A percentile compares a stretch with the other conserved stretches of the same genome.
Evolutionary conservation across 2,888 invertebrate genomes (phyloP).

Genomic region (Trichacis sp.): DNA sequence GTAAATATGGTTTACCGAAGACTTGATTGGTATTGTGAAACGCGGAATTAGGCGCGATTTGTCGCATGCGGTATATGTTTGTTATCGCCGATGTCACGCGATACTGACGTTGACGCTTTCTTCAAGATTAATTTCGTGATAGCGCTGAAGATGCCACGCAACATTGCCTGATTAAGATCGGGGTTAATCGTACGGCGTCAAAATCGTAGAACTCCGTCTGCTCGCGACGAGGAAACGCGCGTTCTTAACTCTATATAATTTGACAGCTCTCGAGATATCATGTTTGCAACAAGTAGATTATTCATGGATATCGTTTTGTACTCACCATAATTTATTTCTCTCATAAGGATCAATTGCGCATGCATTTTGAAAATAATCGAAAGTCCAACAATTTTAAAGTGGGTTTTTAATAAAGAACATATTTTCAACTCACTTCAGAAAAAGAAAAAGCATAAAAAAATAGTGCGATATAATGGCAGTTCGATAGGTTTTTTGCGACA

Average conservation of each 20-base stretch:
- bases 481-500: too few species aligned
- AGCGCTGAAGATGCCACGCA: background rate
- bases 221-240: background rate
- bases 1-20: too few species aligned
- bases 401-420: too few species aligned
- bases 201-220: constrained; percentile 24
- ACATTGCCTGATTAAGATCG: constrained; percentile 20
- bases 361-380: too few species aligned
- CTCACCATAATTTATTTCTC: too few species aligned
- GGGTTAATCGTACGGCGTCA: constrained; percentile 33
- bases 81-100: background rate
- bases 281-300: background rate
- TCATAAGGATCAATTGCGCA: too few species aligned
- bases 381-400: too few species aligned
- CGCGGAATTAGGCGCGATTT: background rate
- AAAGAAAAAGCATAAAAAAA: too few species aligned
- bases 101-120: constrained; percentile 1
- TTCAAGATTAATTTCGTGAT: constrained; percentile 3
- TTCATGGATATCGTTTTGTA: too few species aligned
- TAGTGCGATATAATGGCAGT: too few species aligned
- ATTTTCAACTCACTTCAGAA: too few species aligned
- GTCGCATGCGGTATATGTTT: background rate
- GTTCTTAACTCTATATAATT: constrained; percentile 22
- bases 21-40: too few species aligned
- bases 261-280: constrained; percentile 12